Evolutionary conservation across 2,888 invertebrate species (phyloP), one percentile per base, ranked within the genome.

Genomic region (Eilema caniola): DNA sequence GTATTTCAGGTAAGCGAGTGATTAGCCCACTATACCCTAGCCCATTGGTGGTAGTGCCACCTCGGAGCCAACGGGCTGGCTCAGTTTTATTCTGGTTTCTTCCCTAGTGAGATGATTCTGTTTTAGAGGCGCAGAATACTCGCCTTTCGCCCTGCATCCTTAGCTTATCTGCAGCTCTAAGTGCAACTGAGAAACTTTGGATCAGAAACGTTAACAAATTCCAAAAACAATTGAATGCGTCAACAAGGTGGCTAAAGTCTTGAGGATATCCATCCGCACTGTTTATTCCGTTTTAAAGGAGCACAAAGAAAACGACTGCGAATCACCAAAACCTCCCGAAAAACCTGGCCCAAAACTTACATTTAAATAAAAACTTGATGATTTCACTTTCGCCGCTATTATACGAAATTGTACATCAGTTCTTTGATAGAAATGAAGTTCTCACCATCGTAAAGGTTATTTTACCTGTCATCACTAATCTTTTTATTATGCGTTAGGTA

Each of bases 291-390:
- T 73, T 23, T 72, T 74, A 72, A 76, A 72, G 67, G 72, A 78
- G 72, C 75, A 74, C 72, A 79, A 77, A 74, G 70, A 73, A 73
- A 77, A 77, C 67, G 70, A 77, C 71, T 7, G 24, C 24, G 25
- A 23, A 28, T 69, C 70, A 74, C 77, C 76, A 71, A 78, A 74
- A 47, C 37, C 67, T 67, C 67, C 67, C 33, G 33, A 62, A 59
- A 67, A 67, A 62, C 7, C 28, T 79, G 80, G 76, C 73, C 79
- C 78, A 76, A 80, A 81, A 74, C 77, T 75, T 71, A 81, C 71
- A 76, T 80, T 77, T 71, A 82, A 81, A 76, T 75, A 78, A 71
- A 79, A 81, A 79, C 77, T 79, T 69, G 81, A 81, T 66, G 77
- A 81, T 77, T 81, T 79, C 72, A 78, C 79, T 73, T 79, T 79